Conservation (phyloP, 2,797 vertebrate species). For the Pristis pectinata region DNA sequence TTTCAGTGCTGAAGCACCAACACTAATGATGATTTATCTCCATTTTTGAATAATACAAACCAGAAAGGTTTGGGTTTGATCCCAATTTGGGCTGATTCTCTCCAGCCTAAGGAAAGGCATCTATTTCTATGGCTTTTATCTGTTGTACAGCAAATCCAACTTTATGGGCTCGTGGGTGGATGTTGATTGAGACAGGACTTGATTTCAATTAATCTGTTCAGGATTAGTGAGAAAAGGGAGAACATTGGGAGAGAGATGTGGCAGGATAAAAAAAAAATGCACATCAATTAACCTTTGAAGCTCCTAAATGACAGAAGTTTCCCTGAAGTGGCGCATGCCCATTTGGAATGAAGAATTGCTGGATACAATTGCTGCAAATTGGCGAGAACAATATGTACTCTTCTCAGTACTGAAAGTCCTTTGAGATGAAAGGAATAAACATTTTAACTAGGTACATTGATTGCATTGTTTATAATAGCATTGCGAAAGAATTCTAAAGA, state of each 20-base stretch:
- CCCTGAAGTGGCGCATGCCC: background rate
- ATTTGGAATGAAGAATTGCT: background rate
- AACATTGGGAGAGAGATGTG: background rate
- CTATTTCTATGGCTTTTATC: background rate
- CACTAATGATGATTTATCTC: background rate
- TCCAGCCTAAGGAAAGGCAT: background rate
- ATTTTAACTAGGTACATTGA: background rate
- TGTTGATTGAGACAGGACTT: background rate
- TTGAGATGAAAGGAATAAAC: background rate
- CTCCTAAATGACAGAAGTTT: background rate
- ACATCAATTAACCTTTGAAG: background rate
- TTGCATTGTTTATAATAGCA: background rate
- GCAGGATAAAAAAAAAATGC: too few species aligned
- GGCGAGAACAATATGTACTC: background rate
- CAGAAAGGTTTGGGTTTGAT: background rate
- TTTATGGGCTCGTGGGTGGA: background rate
- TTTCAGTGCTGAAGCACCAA: background rate
- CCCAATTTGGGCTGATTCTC: background rate
- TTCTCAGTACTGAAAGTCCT: background rate
- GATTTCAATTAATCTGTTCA: background rate
- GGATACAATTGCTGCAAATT: background rate
- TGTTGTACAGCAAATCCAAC: background rate
- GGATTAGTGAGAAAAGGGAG: background rate
- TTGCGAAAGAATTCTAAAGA: background rate
- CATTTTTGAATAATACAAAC: background rate